phyloP scores from a whole-genome alignment of 35 echinoderm and acorn worm genomes.

The Ophioderma brevispina region DNA sequence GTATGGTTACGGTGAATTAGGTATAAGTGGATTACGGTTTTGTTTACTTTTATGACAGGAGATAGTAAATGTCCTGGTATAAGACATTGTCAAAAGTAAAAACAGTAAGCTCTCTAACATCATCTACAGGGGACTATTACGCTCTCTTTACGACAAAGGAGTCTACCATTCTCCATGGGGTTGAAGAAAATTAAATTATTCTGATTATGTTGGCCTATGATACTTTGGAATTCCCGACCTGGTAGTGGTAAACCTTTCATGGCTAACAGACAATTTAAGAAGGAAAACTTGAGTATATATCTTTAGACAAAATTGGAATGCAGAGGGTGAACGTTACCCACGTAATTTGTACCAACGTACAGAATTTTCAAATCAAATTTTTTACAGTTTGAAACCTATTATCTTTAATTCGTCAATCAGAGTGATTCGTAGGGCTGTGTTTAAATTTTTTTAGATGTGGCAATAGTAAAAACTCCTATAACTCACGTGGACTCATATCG shows the following conservation, averaged over 20 bases:
- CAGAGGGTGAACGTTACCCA: background rate
- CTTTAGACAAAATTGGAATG: background rate
- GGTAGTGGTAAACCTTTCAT: background rate
- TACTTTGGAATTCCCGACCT: background rate
- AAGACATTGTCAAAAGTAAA: background rate
- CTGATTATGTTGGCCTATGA: background rate
- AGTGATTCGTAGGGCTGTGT: background rate
- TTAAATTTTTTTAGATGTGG: background rate
- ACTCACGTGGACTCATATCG: background rate
- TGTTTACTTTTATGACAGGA: background rate
- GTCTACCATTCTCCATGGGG: background rate
- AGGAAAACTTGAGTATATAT: background rate
- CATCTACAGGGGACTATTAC: background rate
- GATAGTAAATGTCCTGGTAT: background rate
- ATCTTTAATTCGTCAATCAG: background rate
- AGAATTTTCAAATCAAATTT: slow-evolving; percentile 4
- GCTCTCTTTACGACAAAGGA: background rate
- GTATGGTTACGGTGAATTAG: background rate
- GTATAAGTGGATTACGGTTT: background rate
- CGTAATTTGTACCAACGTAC: background rate
- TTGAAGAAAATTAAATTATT: background rate
- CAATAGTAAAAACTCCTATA: too few relatives aligned
- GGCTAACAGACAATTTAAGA: background rate
- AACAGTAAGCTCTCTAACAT: background rate
- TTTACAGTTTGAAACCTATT: slow-evolving; percentile 3